Evolutionary conservation across 2,888 invertebrate genomes (phyloP).

Genomic region (Netelia melanura): DNA sequence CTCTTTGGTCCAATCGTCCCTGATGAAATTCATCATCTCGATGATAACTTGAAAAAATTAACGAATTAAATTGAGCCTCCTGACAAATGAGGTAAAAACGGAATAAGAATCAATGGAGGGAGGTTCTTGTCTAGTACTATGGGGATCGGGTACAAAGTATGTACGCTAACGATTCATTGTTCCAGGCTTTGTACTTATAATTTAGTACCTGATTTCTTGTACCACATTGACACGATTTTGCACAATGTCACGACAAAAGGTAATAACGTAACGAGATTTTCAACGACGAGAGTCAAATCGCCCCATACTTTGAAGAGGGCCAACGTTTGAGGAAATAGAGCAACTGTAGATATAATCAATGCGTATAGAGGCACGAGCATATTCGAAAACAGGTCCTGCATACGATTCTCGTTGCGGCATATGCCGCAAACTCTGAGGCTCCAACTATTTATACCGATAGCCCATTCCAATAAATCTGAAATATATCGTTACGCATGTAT

Average conservation of each 20-base stretch:
- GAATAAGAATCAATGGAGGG: not conserved
- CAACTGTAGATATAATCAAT: not conserved
- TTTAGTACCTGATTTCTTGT: constrained; percentile 35
- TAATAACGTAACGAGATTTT: constrained; percentile 32
- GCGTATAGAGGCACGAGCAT: not conserved
- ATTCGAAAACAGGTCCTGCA: not conserved
- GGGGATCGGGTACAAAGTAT: no score
- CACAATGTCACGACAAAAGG: not conserved
- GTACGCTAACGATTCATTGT: not conserved
- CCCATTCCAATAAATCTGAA: constrained; percentile 65
- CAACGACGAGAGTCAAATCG: constrained; percentile 27
- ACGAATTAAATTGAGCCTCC: not conserved
- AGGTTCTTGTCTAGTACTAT: no score
- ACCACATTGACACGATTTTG: constrained; percentile 31
- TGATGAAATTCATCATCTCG: constrained; percentile 32
- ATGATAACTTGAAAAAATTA: constrained; percentile 40
- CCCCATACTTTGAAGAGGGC: constrained; percentile 46
- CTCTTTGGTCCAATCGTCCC: constrained; percentile 36
- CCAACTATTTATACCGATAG: constrained; percentile 54
- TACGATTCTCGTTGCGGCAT: constrained; percentile 31
- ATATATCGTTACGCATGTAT: not conserved
- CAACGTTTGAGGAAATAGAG: constrained; percentile 23
- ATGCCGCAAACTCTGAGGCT: constrained; percentile 57
- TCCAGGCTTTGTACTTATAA: not conserved
- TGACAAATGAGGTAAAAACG: not conserved